Evolutionary conservation across 2,797 vertebrate species (phyloP), one percentile per base, ranked within the genome.

Genomic region (Enteromius thamalakanensis): DNA sequence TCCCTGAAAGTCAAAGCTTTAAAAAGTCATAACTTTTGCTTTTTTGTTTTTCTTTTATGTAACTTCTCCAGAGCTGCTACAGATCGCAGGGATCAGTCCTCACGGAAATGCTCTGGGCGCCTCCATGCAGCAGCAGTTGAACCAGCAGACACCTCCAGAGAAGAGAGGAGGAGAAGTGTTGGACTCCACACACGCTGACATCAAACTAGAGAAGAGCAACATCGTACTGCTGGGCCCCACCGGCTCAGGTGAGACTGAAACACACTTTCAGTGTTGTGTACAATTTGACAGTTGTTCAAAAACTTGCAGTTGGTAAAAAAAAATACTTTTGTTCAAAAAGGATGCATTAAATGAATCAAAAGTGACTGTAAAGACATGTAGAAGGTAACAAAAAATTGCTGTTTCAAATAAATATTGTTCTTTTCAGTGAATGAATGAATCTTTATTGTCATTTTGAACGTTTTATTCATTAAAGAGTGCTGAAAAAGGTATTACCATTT

Each of bases 201-300:
- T 97, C 89, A 96, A 95, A 88, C 94, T 97, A 89, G 96, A 97
- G 90, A 97, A 97, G 91, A 97, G 96, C 93, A 97, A 97, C 89
- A 96, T 97, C 87, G 91, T 97, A 90, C 93, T 97, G 86, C 94
- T 97, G 86, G 96, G 96, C 87, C 96, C 96, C 90, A 97, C 96
- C 79, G 96, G 96, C 90, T 97, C 96, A 91, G 96, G 96, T 97
- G 89, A 49, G 87, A 26, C 9, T 0, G 5, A 42, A 68, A 60
- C 7, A n/a, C n/a, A 7, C 32, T 21, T 53, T 62, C 19, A 5
- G 11, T 29, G 7, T 14, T 51, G n/a, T 49, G 8, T 58, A 4
- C 12, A 2, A 2, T 75, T n/a, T 75, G 32, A 55, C 49, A 37
- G 3, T 64, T 64, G 14, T 32, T 62, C 14, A 29, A 15, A 62